These are phyloP conservation scores for Marcusenius ussheri DNA, from an alignment of 2,113 vertebrate species.

Conservation along the genomic window DNA sequence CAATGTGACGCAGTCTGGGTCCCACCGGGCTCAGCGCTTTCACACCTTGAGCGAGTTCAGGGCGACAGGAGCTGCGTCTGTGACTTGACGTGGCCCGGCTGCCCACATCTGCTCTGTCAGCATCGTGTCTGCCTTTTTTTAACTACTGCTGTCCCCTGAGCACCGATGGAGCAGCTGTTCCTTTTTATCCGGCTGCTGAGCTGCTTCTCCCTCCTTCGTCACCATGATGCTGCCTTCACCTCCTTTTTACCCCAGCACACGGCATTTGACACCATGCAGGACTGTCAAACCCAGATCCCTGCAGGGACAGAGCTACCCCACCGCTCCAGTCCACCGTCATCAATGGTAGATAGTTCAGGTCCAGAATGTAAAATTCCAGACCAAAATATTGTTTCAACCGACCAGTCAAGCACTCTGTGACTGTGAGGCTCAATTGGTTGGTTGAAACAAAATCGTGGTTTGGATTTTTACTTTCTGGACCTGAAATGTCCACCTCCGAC, in stretches of 20 bases:
- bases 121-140: not conserved
- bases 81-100: not conserved
- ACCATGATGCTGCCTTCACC: not conserved
- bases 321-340: not conserved
- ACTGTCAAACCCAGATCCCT: not conserved
- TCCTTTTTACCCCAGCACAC: not conserved
- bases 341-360: not conserved
- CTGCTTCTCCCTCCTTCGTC: not conserved
- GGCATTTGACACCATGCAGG: not conserved
- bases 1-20: not conserved
- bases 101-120: not conserved
- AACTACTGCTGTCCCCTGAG: not conserved
- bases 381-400: not conserved
- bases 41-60: not conserved
- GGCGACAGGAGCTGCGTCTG: not conserved
- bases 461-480: not conserved
- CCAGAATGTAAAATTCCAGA: not conserved
- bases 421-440: not conserved
- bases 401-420: not conserved
- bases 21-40: not conserved
- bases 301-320: not conserved
- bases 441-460: not conserved
- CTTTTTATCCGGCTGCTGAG: not conserved
- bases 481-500: not conserved
- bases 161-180: not conserved